Evolutionary conservation across 2,888 invertebrate genomes (phyloP).

Genomic region (Xestia rhomboidea): DNA sequence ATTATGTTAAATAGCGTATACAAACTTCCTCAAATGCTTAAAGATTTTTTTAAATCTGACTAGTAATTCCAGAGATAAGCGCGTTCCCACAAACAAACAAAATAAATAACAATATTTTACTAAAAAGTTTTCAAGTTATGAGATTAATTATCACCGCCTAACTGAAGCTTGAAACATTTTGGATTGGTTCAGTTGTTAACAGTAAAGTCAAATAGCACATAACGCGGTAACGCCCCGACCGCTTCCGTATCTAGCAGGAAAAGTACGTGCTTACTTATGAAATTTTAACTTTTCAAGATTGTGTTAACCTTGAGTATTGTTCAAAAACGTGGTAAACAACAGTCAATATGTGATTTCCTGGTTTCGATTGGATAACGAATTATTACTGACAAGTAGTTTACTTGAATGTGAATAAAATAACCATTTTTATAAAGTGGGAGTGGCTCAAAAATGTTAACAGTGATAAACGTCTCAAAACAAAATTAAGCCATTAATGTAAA

Average conservation of each 20-base stretch:
- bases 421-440: not conserved
- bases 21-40: not conserved
- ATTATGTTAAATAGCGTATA: not conserved
- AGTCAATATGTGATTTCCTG: conserved; percentile 29
- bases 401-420: conserved; percentile 26
- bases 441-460: not conserved
- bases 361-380: conserved; percentile 23
- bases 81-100: not conserved
- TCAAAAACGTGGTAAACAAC: conserved; percentile 23
- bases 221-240: conserved; percentile 7
- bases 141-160: not conserved
- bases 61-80: not conserved
- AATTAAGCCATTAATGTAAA: not conserved
- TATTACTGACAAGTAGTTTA: conserved; percentile 1
- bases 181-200: conserved; percentile 20
- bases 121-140: not conserved
- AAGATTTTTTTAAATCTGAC: not conserved
- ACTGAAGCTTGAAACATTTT: not conserved
- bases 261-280: conserved; percentile 37
- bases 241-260: conserved; percentile 37
- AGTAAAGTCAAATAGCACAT: conserved; percentile 55
- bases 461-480: not conserved
- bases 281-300: conserved; percentile 38
- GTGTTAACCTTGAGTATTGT: conserved; percentile 35
- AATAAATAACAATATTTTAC: not conserved